Conservation (phyloP, 2,797 vertebrate genomes). For the Propithecus perrieri region DNA sequence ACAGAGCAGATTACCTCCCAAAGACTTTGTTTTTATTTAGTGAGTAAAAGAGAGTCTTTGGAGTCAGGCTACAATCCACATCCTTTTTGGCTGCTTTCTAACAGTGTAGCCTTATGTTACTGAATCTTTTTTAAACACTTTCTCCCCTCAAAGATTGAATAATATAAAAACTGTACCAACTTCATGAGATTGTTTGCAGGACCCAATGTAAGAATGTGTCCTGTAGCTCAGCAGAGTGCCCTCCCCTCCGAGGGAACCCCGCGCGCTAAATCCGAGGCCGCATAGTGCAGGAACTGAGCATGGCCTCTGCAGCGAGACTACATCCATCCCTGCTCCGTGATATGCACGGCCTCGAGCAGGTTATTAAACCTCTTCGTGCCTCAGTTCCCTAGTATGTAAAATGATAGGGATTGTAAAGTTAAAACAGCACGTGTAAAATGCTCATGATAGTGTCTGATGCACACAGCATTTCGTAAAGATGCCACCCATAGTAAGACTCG, state of each 20-base stretch:
- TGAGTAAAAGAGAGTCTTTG: background rate
- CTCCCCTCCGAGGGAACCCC: background rate
- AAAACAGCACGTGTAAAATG: background rate
- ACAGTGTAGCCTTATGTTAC: background rate
- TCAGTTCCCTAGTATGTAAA: background rate
- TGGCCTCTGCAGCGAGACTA: background rate
- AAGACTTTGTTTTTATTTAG: background rate
- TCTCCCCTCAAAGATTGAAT: background rate
- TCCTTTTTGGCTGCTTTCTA: background rate
- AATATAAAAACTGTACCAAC: background rate
- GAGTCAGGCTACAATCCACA: background rate
- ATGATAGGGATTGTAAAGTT: background rate
- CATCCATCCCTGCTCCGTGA: background rate
- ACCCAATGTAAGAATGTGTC: background rate
- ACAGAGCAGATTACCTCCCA: background rate
- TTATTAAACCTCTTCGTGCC: background rate
- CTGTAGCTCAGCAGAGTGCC: background rate
- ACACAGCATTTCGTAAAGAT: background rate
- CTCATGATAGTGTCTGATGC: background rate
- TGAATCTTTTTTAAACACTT: background rate
- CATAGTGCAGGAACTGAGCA: rapidly evolving
- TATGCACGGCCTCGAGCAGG: too few relatives aligned
- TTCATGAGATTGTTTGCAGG: background rate
- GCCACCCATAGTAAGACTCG: background rate
- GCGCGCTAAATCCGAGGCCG: background rate